A percentile compares a stretch with the other conserved stretches of the same genome.
phyloP scores from a whole-genome alignment of 2,113 vertebrate genomes.

The Cyphomyrus discorhynchus region DNA sequence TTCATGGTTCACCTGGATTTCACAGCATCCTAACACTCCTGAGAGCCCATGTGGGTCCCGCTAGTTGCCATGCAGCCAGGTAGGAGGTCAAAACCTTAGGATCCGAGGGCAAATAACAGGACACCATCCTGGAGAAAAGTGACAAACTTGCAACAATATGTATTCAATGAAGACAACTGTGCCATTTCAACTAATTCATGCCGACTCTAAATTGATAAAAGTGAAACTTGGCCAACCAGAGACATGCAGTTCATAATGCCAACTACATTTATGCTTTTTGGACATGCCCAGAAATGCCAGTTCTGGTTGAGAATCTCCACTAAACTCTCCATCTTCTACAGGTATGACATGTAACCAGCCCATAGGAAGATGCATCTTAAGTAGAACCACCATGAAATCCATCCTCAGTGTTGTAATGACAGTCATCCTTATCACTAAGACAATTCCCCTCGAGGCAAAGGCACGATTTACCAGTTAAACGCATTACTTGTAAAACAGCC shows the following conservation, averaged over 20 bases:
- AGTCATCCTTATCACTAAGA: neutral
- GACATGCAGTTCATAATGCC: neutral
- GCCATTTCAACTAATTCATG: neutral
- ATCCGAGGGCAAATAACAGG: slow-evolving; percentile 45
- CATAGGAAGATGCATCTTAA: neutral
- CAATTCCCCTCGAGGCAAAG: neutral
- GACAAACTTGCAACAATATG: neutral
- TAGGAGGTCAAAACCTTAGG: slow-evolving; percentile 45
- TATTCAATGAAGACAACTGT: neutral
- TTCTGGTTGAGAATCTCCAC: neutral
- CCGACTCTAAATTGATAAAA: neutral
- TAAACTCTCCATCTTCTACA: neutral
- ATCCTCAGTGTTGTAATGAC: neutral
- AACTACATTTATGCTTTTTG: neutral
- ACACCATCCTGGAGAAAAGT: slow-evolving; percentile 29
- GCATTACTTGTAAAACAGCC: neutral
- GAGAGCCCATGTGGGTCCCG: slow-evolving; percentile 56
- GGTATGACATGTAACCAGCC: neutral
- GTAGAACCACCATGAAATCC: neutral
- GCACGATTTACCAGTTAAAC: neutral
- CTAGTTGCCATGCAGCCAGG: slow-evolving; percentile 57
- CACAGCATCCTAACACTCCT: slow-evolving; percentile 42
- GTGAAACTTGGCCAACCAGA: neutral
- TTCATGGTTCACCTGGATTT: neutral
- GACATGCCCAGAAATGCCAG: neutral